A percentile compares a stretch with the other conserved stretches of the same genome.
Evolutionary conservation across 1,140 invertebrate species (phyloP).

Genomic region (Caenorhabditis tropicalis): DNA sequence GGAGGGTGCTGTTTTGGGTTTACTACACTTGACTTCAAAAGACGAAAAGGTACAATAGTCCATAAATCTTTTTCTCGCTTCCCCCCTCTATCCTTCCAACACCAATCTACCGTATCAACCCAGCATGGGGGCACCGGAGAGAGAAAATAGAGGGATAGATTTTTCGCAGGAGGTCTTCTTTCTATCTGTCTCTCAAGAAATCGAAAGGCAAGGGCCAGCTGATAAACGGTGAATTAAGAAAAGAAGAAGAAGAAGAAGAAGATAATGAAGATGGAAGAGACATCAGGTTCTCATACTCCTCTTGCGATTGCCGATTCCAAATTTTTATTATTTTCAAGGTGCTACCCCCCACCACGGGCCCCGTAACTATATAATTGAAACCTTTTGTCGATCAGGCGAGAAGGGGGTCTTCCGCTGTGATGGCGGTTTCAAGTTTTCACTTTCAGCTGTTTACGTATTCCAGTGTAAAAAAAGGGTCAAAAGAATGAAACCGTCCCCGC

Average conservation of each 20-base stretch:
- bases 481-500: not conserved
- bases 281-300: constrained; percentile 14
- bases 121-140: not conserved
- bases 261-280: not conserved
- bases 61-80: constrained; percentile 19
- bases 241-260: not conserved
- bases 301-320: not conserved
- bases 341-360: not conserved
- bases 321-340: constrained; percentile 17
- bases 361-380: not conserved
- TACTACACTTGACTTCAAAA: constrained; percentile 4
- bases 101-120: constrained; percentile 13
- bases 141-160: not conserved
- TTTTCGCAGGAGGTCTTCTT: constrained; percentile 5
- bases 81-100: not conserved
- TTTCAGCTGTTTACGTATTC: not conserved
- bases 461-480: constrained; percentile 8
- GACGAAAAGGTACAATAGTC: constrained; percentile 18
- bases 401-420: not conserved
- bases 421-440: constrained; percentile 20
- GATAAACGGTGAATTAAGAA: not conserved
- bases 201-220: constrained; percentile 27
- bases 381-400: not conserved
- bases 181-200: not conserved
- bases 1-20: not conserved